Evolutionary conservation across 1,140 invertebrate species (phyloP), one percentile per base, ranked within the genome.

Genomic region (Ericerus pela): DNA sequence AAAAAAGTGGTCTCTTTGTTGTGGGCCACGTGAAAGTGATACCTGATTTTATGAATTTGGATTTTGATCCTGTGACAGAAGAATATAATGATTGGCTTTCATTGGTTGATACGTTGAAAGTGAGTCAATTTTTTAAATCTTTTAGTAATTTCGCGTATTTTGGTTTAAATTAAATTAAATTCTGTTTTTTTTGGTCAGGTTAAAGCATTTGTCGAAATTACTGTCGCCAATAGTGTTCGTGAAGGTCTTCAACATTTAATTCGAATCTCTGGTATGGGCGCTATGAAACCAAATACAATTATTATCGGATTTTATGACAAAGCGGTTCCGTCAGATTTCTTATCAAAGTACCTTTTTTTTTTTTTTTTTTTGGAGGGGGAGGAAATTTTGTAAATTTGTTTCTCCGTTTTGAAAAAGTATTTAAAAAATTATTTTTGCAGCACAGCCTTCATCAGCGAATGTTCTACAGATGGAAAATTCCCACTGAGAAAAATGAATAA

Each of bases 261-360:
- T 22, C 75, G 94, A 27, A 72, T 98, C 38, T 85, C 90, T 14
- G 96, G 96, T 10, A 79, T 99, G 62, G 96, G 96, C 2, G 96
- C 95, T 6, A 98, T 99, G 94, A 96, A 98, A 69, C 94, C 94
- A 0, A 98, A 99, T 67, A 98, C 95, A 0, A 87, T 99, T 54
- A 73, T 89, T 33, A 71, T 91, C 37, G 85, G 93, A 4, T 98
- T 97, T 72, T 82, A 91, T 52, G 89, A 93, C 62, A 75, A 80
- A 16, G 76, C 84, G 58, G 62, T 71, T 2, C 83, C 82, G 2
- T 67, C 69, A n/a, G n/a, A n/a, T n/a, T n/a, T n/a, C n/a, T n/a
- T n/a, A n/a, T n/a, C n/a, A n/a, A n/a, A n/a, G n/a, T n/a, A n/a
- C n/a, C n/a, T n/a, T n/a, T n/a, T n/a, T n/a, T n/a, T n/a, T n/a